Evolutionary conservation across 2,113 vertebrate species (phyloP).

Genomic region (Phylloscopus trochiloides): DNA sequence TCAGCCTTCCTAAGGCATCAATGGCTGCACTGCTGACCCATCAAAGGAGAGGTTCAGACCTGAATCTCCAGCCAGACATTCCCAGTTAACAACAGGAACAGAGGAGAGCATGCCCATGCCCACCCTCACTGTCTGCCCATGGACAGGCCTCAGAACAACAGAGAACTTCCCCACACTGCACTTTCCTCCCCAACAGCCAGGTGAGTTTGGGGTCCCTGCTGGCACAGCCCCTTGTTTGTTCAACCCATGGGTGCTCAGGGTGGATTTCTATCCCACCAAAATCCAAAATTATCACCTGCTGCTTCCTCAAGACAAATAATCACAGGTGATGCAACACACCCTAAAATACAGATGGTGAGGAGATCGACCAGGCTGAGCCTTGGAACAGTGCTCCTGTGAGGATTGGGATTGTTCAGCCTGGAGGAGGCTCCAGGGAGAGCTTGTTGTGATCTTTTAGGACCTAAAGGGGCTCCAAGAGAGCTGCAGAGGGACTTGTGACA

Average conservation of each 20-base stretch:
- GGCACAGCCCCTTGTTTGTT: background rate
- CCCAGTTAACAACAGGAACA: background rate
- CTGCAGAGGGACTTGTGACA: background rate
- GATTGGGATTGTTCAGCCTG: background rate
- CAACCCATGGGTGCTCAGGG: background rate
- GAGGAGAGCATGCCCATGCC: background rate
- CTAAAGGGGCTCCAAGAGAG: background rate
- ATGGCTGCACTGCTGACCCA: background rate
- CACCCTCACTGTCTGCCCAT: background rate
- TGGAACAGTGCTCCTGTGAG: rapidly evolving
- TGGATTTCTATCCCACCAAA: background rate
- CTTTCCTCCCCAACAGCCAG: background rate
- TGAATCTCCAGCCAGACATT: background rate
- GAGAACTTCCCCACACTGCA: background rate
- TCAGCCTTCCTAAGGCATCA: too few species aligned
- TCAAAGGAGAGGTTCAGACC: rapidly evolving
- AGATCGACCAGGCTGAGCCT: background rate
- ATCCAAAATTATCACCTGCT: background rate
- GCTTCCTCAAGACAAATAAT: background rate
- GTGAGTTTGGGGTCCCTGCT: rapidly evolving
- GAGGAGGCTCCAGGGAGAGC: background rate
- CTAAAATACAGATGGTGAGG: background rate
- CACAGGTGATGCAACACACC: background rate
- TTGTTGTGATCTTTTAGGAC: background rate
- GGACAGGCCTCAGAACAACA: rapidly evolving